Evolutionary conservation across 2,888 invertebrate species (phyloP), one percentile per base, ranked within the genome.

Genomic region (Selenia dentaria): DNA sequence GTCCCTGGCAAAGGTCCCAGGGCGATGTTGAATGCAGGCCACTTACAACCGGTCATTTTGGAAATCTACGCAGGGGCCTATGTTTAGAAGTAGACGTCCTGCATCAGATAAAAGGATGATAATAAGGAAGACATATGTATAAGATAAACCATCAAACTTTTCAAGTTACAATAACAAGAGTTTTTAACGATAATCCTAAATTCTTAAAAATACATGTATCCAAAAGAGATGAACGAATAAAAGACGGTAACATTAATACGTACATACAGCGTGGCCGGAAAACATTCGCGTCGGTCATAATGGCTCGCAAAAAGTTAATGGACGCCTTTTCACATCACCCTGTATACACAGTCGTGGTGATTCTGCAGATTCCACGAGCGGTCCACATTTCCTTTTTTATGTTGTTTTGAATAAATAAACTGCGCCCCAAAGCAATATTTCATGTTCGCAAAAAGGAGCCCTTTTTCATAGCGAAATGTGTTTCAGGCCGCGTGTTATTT

Each of bases 271-370:
- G 31, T 37, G 50, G 33, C 62, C 70, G 73, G 74, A 72, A 72
- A 64, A 59, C 64, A 70, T 69, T 74, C 56, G 40, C 54, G 31
- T 50, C 57, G 53, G 55, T 37, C 49, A 56, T 73, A 79, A 79
- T 72, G 75, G 62, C 45, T 51, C 57, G 57, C 74, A 75, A 77
- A 79, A 79, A 77, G 74, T 67, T 74, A 79, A 79, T 79, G 79
- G 76, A 68, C 53, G 63, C 61, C 56, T 64, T 75, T 67, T 63
- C 47, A 25, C 31, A 52, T 37, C 62, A 55, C 34, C 45, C 57
- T 61, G 62, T 65, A 57, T 65, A 58, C 57, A 57, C 39, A 35
- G 40, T 12, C 28, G 56, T 11, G 58, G 62, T 78, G 79, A 76
- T 58, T 67, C 71, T 66, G 73, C 77, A 65, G 61, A 60, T 67